Conservation (phyloP, 2,797 vertebrate species). For the Acrocephalus scirpaceus region DNA sequence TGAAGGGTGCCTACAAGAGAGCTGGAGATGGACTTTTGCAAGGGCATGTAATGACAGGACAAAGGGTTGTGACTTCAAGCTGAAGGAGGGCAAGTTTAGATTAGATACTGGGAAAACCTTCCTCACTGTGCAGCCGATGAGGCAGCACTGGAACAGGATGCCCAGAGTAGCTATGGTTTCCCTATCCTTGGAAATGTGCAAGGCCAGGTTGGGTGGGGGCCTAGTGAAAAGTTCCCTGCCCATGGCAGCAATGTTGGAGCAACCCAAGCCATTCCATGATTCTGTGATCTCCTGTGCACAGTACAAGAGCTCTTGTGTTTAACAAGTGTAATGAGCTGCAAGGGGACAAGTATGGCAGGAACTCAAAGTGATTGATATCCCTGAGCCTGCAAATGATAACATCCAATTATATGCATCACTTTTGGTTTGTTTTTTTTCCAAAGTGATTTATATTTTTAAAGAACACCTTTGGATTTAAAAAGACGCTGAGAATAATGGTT, state of each 20-base stretch:
- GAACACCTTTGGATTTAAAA: neutral
- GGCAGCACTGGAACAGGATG: neutral
- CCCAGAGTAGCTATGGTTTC: neutral
- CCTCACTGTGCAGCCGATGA: rapidly evolving
- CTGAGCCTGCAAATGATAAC: neutral
- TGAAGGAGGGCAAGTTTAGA: neutral
- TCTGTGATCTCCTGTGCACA: neutral
- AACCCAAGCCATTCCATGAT: neutral
- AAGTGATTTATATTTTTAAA: neutral
- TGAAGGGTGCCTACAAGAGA: neutral
- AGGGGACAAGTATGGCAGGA: neutral
- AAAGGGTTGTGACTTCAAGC: neutral
- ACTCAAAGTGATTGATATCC: neutral
- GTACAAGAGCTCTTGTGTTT: neutral
- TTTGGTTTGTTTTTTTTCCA: neutral
- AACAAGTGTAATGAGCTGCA: neutral
- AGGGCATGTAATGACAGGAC: neutral
- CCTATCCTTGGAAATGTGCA: neutral
- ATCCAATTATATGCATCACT: neutral
- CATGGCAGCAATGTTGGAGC: neutral
- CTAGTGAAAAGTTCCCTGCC: neutral
- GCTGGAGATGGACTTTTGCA: neutral
- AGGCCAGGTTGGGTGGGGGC: neutral
- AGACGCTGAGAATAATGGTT: neutral
- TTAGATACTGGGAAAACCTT: neutral